Percentiles rank a stretch among this genome's conserved stretches.
Evolutionary conservation across 1,140 invertebrate species (phyloP).

Genomic region (Meteorus sp.): DNA sequence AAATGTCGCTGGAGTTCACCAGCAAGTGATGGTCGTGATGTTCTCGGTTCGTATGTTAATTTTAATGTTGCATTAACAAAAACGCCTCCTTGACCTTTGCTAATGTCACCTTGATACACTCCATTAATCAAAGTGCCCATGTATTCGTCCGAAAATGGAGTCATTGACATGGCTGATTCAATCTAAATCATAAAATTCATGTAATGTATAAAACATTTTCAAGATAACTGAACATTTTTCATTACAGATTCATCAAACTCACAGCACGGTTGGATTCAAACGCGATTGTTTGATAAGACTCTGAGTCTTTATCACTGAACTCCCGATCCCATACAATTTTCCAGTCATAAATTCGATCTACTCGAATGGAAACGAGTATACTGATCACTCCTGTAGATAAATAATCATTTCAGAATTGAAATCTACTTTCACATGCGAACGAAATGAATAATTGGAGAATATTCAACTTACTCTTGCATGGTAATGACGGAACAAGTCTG

Average conservation of each 20-base stretch:
- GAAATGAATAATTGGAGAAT: conserved; percentile 17
- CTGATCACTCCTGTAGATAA: conserved; percentile 65
- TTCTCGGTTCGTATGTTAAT: conserved; percentile 63
- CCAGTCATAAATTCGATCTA: conserved; percentile 81
- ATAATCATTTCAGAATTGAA: no score
- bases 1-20: conserved; percentile 81
- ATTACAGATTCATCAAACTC: conserved; percentile 49
- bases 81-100: conserved; percentile 69
- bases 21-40: conserved; percentile 67
- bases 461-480: conserved; percentile 71
- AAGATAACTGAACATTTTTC: conserved; percentile 11
- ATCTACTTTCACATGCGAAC: conserved; percentile 38
- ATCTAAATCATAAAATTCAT: conserved; percentile 64
- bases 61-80: conserved; percentile 83
- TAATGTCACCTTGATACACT: conserved; percentile 73
- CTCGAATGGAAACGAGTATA: conserved; percentile 75
- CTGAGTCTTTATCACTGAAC: conserved; percentile 74
- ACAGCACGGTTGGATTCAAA: conserved; percentile 84
- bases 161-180: conserved; percentile 88
- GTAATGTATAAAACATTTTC: no score
- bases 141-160: conserved; percentile 83
- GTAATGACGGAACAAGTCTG: conserved; percentile 72
- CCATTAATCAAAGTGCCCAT: conserved; percentile 78
- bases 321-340: conserved; percentile 76
- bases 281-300: conserved; percentile 78